These are phyloP conservation scores for Euleptes europaea DNA, from an alignment of 2,113 vertebrate species.

Conservation along the genomic window DNA sequence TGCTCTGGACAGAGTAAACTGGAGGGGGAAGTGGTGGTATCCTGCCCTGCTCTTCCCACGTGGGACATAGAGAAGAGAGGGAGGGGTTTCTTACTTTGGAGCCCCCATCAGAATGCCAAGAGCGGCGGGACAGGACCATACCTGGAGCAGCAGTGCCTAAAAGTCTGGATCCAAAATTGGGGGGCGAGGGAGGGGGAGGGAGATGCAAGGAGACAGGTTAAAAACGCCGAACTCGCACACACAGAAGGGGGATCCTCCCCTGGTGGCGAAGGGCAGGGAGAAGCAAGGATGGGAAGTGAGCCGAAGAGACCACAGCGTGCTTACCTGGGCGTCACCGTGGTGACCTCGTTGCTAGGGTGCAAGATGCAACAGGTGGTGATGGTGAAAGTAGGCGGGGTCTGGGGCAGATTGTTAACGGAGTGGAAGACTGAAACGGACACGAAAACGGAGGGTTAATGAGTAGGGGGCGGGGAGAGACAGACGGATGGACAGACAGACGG, in stretches of 20 bases:
- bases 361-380: conserved; percentile 83
- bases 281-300: not conserved
- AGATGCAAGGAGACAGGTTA: not conserved
- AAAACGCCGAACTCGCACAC: not conserved
- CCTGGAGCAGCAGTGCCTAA: conserved; percentile 51
- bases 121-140: conserved; percentile 55
- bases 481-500: not conserved
- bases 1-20: not conserved
- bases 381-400: conserved; percentile 82
- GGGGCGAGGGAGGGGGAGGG: accelerated
- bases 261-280: not conserved
- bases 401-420: conserved; percentile 79
- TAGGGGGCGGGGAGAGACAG: accelerated
- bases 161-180: not conserved
- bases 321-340: conserved; percentile 81
- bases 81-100: conserved; percentile 64
- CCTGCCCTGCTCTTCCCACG: not conserved
- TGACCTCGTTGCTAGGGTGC: conserved; percentile 76
- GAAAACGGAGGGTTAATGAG: conserved; percentile 54
- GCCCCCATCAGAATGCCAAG: conserved; percentile 45
- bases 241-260: not conserved
- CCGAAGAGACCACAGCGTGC: conserved; percentile 26
- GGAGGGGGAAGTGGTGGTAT: not conserved
- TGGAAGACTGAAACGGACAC: conserved; percentile 79
- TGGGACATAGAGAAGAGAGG: not conserved